Evolutionary conservation across 2,888 invertebrate genomes (phyloP).

Genomic region (Coelinius sp.): DNA sequence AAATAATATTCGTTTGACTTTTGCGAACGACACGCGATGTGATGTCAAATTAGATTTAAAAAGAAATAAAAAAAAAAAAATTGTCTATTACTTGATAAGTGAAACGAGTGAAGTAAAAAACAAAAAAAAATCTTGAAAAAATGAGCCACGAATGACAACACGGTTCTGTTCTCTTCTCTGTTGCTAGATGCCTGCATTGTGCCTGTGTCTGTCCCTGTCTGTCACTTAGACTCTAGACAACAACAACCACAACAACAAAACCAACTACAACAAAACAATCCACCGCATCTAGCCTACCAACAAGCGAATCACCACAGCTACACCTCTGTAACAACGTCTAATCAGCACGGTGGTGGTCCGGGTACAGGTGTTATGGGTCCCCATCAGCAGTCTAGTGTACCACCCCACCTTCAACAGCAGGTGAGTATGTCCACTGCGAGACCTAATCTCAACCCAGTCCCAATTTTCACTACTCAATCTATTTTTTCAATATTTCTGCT

Average conservation of each 20-base stretch:
- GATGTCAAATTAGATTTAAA: not conserved
- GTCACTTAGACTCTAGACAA: slow-evolving; percentile 72
- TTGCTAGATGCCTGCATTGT: slow-evolving; percentile 92
- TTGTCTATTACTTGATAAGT: slow-evolving; percentile 8
- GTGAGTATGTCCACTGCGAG: slow-evolving; percentile 61
- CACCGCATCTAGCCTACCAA: slow-evolving; percentile 72
- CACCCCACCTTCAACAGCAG: slow-evolving; percentile 69
- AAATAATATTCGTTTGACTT: not conserved
- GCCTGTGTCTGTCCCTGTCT: slow-evolving; percentile 72
- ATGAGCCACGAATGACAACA: slow-evolving; percentile 71
- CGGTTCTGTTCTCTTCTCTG: slow-evolving; percentile 80
- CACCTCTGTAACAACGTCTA: slow-evolving; percentile 70
- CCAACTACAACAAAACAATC: slow-evolving; percentile 70
- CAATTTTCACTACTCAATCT: not conserved
- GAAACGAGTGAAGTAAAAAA: slow-evolving; percentile 24
- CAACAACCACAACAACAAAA: slow-evolving; percentile 53
- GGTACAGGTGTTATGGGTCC: slow-evolving; percentile 61
- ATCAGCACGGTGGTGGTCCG: slow-evolving; percentile 67
- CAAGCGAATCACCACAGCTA: slow-evolving; percentile 72
- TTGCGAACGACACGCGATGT: not conserved
- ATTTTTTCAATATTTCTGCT: not conserved
- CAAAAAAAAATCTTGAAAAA: slow-evolving; percentile 50
- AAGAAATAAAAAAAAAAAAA: not conserved
- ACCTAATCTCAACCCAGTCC: slow-evolving; percentile 15
- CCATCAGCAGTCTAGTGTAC: slow-evolving; percentile 68